A percentile compares a stretch with the other conserved stretches of the same genome.
These are phyloP conservation scores for Polypterus senegalus DNA, from an alignment of 2,113 vertebrate species.

Conservation along the genomic window DNA sequence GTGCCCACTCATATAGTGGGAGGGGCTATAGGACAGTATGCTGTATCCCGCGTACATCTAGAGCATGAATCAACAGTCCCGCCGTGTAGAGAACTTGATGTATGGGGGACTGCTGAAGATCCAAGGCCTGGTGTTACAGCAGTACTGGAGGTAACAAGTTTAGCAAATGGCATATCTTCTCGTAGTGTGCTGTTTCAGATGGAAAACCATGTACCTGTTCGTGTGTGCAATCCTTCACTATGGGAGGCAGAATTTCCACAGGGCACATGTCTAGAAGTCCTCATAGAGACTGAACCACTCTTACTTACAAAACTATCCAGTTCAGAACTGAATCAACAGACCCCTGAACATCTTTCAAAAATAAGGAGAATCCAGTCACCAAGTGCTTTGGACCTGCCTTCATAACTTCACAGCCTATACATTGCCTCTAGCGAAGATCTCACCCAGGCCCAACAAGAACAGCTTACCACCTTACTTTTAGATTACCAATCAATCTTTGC, in stretches of 20 bases:
- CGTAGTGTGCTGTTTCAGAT: neutral
- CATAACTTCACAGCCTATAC: too few species aligned
- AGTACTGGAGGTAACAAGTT: too few species aligned
- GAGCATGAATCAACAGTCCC: neutral
- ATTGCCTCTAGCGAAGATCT: too few species aligned
- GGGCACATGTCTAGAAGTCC: neutral
- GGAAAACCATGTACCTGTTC: neutral
- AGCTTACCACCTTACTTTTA: too few species aligned
- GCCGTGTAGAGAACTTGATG: neutral
- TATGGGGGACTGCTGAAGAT: neutral
- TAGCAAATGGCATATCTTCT: too few species aligned
- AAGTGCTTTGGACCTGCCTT: too few species aligned
- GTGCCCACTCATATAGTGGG: neutral
- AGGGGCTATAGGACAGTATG: neutral
- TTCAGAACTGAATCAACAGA: too few species aligned
- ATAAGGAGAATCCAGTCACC: too few species aligned
- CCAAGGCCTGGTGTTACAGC: neutral
- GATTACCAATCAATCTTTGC: slow-evolving; percentile 1
- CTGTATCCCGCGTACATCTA: neutral
- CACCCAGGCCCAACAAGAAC: too few species aligned
- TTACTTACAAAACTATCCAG: too few species aligned
- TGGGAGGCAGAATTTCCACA: neutral
- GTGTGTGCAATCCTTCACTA: neutral
- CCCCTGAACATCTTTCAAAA: too few species aligned
- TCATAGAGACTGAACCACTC: neutral